A percentile compares a stretch with the other conserved stretches of the same genome.
Conservation (phyloP, 2,888 invertebrate species). For the Oscheius sp. region DNA sequence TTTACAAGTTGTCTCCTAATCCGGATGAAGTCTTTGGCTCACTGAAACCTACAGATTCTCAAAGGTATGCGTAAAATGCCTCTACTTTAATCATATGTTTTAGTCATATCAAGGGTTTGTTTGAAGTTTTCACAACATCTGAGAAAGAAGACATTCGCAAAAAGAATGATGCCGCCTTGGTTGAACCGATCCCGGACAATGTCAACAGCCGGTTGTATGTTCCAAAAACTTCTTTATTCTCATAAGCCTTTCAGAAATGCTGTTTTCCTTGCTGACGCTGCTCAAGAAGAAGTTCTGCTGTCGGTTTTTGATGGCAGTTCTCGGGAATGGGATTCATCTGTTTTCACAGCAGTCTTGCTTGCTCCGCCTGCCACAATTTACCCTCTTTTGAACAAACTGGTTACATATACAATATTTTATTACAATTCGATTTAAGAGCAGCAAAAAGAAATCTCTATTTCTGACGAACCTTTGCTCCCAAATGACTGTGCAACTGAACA, state of each 20-base stretch:
- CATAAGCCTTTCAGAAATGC: background rate
- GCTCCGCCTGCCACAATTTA: background rate
- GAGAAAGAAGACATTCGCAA: too few species aligned
- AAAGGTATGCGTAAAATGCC: background rate
- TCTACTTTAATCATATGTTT: background rate
- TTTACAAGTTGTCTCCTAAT: slow-evolving; percentile 8
- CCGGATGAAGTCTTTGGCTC: background rate
- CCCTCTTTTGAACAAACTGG: background rate
- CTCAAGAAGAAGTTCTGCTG: background rate
- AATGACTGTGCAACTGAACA: background rate
- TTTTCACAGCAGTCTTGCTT: background rate
- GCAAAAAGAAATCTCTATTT: background rate
- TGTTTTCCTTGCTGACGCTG: background rate
- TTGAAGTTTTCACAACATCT: background rate
- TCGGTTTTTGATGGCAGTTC: background rate
- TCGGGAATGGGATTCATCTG: background rate
- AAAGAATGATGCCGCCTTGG: too few species aligned
- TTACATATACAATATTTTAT: background rate
- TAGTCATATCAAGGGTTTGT: slow-evolving; percentile 3
- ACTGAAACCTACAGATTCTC: background rate
- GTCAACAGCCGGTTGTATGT: too few species aligned
- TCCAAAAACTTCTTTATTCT: too few species aligned
- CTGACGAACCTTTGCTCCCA: background rate
- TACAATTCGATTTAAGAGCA: background rate
- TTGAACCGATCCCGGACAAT: too few species aligned